Evolutionary conservation across 2,113 vertebrate species (phyloP).

Genomic region (Nasalis larvatus): DNA sequence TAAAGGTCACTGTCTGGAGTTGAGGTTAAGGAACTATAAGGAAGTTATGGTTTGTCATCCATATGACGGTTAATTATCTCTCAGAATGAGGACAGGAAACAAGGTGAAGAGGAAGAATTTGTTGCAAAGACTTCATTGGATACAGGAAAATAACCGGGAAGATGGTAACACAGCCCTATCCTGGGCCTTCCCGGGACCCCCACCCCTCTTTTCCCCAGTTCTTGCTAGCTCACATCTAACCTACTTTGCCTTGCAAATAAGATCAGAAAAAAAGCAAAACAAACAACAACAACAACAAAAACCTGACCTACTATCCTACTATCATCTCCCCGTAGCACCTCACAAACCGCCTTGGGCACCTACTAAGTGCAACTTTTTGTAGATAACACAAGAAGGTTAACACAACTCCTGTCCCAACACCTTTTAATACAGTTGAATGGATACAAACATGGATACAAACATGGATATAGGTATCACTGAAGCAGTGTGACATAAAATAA

Average conservation of each 20-base stretch:
- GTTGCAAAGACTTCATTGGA: background rate
- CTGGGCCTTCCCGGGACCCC: background rate
- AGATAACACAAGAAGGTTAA: background rate
- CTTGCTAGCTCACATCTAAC: background rate
- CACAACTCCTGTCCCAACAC: background rate
- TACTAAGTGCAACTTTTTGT: background rate
- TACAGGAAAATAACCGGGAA: background rate
- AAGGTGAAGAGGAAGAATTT: background rate
- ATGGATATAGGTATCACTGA: background rate
- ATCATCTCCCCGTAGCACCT: background rate
- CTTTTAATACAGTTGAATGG: background rate
- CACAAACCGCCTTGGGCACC: background rate
- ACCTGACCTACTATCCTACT: background rate
- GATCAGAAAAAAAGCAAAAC: conserved; percentile 4
- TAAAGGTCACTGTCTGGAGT: background rate
- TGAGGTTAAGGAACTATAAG: background rate
- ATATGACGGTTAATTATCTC: background rate
- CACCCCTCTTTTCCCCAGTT: background rate
- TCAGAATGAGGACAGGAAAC: background rate
- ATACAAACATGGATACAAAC: background rate
- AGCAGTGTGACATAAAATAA: background rate
- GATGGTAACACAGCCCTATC: background rate
- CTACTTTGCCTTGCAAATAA: conserved; percentile 3
- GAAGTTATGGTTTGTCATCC: background rate
- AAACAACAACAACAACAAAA: background rate